These are phyloP conservation scores for Malurus melanocephalus DNA, from an alignment of 2,113 vertebrate genomes.

Conservation along the genomic window DNA sequence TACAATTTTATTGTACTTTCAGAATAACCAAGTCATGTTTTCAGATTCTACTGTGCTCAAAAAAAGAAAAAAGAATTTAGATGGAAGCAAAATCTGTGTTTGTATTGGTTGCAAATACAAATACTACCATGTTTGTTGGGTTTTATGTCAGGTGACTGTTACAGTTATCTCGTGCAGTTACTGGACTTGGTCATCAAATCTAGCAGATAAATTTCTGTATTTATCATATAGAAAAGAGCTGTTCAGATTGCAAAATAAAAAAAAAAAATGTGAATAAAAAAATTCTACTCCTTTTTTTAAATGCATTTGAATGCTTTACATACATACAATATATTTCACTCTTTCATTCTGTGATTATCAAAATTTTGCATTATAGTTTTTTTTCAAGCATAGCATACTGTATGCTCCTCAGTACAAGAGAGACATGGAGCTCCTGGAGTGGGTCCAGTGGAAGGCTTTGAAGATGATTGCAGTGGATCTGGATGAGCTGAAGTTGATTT, in stretches of 20 bases:
- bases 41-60: background rate
- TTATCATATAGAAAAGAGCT: background rate
- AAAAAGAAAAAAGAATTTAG: background rate
- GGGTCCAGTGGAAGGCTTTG: rapidly evolving
- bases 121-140: background rate
- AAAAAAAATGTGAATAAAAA: background rate
- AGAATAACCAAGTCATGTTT: background rate
- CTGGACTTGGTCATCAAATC: background rate
- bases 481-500: background rate
- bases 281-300: background rate
- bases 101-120: background rate
- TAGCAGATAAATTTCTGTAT: background rate
- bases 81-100: background rate
- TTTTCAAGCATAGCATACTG: background rate
- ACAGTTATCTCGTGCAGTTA: background rate
- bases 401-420: background rate
- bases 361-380: background rate
- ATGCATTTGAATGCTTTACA: background rate
- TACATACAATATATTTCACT: background rate
- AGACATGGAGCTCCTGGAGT: background rate
- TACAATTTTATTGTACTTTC: background rate
- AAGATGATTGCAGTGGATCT: rapidly evolving
- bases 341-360: background rate
- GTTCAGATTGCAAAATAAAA: background rate
- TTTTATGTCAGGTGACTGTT: background rate